Conservation (phyloP, 2,113 vertebrate species). For the Pygoscelis antarcticus region DNA sequence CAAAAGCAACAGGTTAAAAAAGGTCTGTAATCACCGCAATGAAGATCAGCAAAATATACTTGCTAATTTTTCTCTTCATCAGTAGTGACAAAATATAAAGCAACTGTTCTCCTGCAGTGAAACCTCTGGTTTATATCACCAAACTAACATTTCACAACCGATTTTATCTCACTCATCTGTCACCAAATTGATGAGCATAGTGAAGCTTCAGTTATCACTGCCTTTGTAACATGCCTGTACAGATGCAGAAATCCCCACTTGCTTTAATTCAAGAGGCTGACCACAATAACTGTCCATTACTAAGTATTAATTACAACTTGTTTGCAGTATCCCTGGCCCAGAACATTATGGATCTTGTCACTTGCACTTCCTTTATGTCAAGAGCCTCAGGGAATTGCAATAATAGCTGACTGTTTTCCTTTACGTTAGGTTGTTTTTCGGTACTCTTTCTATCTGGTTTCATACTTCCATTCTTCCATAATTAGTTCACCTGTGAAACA, state of each 20-base stretch:
- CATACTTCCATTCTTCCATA: not conserved
- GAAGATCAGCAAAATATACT: not conserved
- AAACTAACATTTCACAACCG: not conserved
- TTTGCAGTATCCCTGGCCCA: not conserved
- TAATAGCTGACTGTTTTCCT: not conserved
- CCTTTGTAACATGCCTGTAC: not conserved
- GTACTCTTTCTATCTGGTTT: not conserved
- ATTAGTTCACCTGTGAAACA: not conserved
- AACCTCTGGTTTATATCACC: not conserved
- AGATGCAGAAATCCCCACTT: not conserved
- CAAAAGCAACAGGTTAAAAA: not conserved
- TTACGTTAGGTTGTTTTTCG: not conserved
- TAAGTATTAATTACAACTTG: not conserved
- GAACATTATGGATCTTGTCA: not conserved
- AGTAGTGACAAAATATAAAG: not conserved
- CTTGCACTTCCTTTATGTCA: not conserved
- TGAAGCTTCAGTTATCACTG: not conserved
- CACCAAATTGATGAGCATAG: not conserved
- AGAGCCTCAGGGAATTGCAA: not conserved
- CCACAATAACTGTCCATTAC: not conserved
- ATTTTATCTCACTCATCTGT: not conserved
- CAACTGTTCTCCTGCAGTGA: not conserved
- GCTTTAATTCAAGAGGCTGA: not conserved
- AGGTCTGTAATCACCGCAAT: not conserved
- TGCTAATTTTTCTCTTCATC: not conserved